phyloP scores from a whole-genome alignment of 2,113 vertebrate species.

The Labeo rohita region DNA sequence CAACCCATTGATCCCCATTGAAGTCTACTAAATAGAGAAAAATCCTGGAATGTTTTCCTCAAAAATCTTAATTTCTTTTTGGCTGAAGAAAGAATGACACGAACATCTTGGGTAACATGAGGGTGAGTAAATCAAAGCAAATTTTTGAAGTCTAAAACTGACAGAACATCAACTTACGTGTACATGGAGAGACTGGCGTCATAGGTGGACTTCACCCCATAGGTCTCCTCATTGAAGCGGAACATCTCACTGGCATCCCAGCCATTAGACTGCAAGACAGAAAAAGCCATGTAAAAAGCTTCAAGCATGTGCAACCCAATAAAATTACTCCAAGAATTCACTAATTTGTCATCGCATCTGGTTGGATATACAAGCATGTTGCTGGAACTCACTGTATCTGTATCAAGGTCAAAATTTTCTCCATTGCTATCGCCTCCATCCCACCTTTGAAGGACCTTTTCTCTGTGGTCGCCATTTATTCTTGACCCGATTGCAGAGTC shows the following conservation, averaged over 20 bases:
- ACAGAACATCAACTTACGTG: constrained; percentile 77
- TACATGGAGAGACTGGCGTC: constrained; percentile 91
- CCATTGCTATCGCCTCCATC: constrained; percentile 89
- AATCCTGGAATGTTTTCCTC: too few species aligned
- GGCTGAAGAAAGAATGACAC: too few species aligned
- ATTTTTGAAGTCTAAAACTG: neutral
- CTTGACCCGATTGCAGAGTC: constrained; percentile 87
- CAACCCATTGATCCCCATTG: too few species aligned
- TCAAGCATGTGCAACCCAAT: neutral
- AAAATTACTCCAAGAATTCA: neutral
- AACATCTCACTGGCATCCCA: constrained; percentile 97
- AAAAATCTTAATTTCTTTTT: too few species aligned
- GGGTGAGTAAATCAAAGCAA: too few species aligned
- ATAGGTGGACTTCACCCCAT: constrained; percentile 90
- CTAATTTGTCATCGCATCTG: neutral
- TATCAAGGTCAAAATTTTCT: constrained; percentile 88
- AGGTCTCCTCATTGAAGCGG: constrained; percentile 90
- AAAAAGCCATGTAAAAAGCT: neutral
- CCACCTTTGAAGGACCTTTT: constrained; percentile 90
- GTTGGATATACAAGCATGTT: neutral
- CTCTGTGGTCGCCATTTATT: constrained; percentile 90
- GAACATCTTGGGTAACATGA: too few species aligned
- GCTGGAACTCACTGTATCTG: constrained; percentile 79
- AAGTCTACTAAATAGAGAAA: too few species aligned
- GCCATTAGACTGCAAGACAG: constrained; percentile 82